A percentile compares a stretch with the other conserved stretches of the same genome.
These are phyloP conservation scores for Orthonyx spaldingii DNA, from an alignment of 2,113 vertebrate genomes.

Conservation along the genomic window DNA sequence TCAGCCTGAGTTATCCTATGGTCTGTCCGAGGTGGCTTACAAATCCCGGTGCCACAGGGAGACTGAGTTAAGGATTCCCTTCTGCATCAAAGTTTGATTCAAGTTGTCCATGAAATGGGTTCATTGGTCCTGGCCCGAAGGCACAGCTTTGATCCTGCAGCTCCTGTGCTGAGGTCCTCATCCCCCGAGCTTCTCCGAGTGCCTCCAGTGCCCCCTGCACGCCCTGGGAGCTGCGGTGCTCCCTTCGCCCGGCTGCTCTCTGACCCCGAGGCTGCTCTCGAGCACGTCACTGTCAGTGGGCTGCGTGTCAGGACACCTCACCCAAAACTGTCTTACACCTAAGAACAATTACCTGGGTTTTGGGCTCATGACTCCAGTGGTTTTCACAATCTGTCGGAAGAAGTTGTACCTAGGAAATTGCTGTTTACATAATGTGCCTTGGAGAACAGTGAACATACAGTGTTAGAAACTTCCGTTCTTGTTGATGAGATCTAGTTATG, in stretches of 20 bases:
- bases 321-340: neutral
- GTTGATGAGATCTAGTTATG: neutral
- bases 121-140: neutral
- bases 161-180: neutral
- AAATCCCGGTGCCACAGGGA: neutral
- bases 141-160: slow-evolving; percentile 4
- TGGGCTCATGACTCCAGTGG: neutral
- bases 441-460: neutral
- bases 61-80: neutral
- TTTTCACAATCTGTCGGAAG: neutral
- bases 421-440: neutral
- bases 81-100: neutral
- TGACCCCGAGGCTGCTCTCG: neutral
- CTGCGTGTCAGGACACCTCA: neutral
- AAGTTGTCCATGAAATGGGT: slow-evolving; percentile 12
- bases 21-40: neutral
- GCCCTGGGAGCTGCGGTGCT: accelerated
- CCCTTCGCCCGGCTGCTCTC: accelerated
- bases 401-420: neutral
- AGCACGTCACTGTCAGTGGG: neutral
- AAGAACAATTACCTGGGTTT: neutral
- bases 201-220: neutral
- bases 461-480: neutral
- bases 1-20: neutral
- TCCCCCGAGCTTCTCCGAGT: neutral